Conservation (phyloP, 1,140 invertebrate species). For the Diachasmimorpha longicaudata region DNA sequence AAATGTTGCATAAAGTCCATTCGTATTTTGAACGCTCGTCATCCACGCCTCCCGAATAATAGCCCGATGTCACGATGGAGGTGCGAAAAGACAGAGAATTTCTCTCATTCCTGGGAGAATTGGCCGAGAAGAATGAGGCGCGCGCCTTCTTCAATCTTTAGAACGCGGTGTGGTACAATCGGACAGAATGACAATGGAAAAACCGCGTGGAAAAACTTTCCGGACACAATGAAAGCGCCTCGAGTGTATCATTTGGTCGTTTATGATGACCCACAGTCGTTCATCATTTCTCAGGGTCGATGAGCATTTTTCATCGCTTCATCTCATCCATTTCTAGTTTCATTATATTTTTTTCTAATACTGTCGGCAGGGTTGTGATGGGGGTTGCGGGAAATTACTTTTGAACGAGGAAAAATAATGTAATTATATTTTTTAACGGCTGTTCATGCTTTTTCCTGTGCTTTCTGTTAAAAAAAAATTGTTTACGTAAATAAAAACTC, state of each 20-base stretch:
- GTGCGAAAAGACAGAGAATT: constrained; percentile 22
- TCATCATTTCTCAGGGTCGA: constrained; percentile 47
- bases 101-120: neutral
- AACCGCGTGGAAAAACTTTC: constrained; percentile 13
- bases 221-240: constrained; percentile 46
- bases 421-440: neutral
- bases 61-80: neutral
- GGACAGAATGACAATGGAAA: constrained; percentile 15
- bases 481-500: too few relatives aligned
- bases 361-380: neutral
- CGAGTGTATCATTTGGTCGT: constrained; percentile 57
- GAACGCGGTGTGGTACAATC: neutral
- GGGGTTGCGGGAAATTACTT: neutral
- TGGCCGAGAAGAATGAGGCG: neutral
- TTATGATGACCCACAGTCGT: constrained; percentile 51
- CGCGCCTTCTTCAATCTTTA: constrained; percentile 9
- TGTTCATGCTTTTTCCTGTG: too few relatives aligned
- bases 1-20: constrained; percentile 1
- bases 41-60: constrained; percentile 26
- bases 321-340: constrained; percentile 1
- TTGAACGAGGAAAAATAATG: neutral
- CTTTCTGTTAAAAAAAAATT: too few relatives aligned
- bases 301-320: constrained; percentile 9
- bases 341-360: constrained; percentile 1
- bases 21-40: constrained; percentile 23